phyloP scores from a whole-genome alignment of 2,113 vertebrate genomes.

The Archilochus colubris region DNA sequence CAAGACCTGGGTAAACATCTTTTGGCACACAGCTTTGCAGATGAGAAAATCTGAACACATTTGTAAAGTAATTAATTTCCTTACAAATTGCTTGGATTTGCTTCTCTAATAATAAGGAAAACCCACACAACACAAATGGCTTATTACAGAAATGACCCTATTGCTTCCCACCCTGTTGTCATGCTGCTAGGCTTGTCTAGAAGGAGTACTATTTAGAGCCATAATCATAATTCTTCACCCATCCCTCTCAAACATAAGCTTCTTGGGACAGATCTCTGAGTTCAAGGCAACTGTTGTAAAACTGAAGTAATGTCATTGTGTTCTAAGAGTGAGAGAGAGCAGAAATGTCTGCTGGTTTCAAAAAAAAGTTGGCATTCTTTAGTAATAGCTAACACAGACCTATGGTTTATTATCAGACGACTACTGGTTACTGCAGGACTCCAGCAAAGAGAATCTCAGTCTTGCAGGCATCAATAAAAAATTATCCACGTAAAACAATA shows the following conservation, averaged over 20 bases:
- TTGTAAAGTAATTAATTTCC: constrained; percentile 45
- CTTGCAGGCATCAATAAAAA: background rate
- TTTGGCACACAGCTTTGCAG: constrained; percentile 24
- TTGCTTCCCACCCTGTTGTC: constrained; percentile 6
- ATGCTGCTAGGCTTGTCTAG: constrained; percentile 23
- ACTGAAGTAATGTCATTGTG: background rate
- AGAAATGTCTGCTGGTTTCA: background rate
- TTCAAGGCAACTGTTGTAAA: background rate
- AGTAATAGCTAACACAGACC: background rate
- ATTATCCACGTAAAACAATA: background rate
- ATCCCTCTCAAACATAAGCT: background rate
- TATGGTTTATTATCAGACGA: background rate
- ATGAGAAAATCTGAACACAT: constrained; percentile 1
- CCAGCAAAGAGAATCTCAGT: background rate
- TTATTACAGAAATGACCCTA: constrained; percentile 45
- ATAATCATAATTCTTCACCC: constrained; percentile 20
- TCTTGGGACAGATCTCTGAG: background rate
- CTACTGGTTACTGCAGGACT: background rate
- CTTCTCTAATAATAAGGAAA: constrained; percentile 45
- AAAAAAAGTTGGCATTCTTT: background rate
- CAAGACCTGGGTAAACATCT: background rate
- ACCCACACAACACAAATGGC: constrained; percentile 1
- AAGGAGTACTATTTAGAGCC: constrained; percentile 2
- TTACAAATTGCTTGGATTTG: constrained; percentile 51
- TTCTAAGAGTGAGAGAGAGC: background rate